Percentiles rank a stretch among this genome's conserved stretches.
Conservation (phyloP, 2,797 vertebrate species). For the Sebastes taczanowskii region DNA sequence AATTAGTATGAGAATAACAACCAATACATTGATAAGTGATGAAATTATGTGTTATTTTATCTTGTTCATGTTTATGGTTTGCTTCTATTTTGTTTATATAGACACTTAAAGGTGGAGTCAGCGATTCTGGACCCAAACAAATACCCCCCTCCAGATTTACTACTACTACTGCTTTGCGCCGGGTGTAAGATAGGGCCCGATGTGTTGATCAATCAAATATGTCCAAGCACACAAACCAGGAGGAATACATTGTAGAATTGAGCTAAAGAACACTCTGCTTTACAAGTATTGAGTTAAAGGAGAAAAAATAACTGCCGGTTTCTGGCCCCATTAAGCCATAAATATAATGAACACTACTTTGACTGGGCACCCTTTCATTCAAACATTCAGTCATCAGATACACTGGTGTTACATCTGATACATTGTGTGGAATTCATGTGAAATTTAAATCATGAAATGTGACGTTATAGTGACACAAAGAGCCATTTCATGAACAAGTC, state of each 20-base stretch:
- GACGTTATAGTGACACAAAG: conserved; percentile 21
- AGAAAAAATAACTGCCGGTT: background rate
- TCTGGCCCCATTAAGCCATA: background rate
- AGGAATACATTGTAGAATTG: background rate
- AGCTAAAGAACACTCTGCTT: too few relatives aligned
- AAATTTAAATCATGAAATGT: background rate
- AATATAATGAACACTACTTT: background rate
- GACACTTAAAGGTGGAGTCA: background rate
- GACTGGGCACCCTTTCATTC: background rate
- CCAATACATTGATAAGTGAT: background rate
- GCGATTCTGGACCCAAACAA: too few relatives aligned
- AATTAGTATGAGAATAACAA: background rate
- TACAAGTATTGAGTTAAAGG: background rate
- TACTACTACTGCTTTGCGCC: too few relatives aligned
- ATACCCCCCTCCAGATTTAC: too few relatives aligned
- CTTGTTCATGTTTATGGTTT: background rate
- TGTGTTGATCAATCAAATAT: background rate
- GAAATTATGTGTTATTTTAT: background rate
- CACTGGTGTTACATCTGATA: background rate
- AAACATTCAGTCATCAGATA: conserved; percentile 1
- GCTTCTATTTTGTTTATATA: background rate
- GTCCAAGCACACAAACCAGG: background rate
- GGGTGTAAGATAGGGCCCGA: too few relatives aligned
- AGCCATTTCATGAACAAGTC: conserved; percentile 1
- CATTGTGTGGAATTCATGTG: background rate